Evolutionary conservation across 1,140 invertebrate genomes (phyloP).

Genomic region (Monochamus saltuarius): DNA sequence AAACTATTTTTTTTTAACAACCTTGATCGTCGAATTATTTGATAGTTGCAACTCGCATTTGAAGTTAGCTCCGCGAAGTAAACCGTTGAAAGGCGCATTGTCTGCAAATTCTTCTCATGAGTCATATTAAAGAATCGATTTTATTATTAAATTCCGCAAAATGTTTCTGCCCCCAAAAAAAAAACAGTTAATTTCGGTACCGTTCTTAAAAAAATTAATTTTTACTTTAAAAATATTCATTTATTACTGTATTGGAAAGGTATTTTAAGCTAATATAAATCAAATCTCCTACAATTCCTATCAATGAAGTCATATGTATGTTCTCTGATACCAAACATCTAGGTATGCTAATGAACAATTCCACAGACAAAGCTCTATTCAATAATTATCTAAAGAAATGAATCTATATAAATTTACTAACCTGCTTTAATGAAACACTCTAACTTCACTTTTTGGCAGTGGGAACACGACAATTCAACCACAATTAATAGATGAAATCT

Average conservation of each 20-base stretch:
- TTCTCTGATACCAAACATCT: no score
- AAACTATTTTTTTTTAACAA: slow-evolving; percentile 14
- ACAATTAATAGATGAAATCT: no score
- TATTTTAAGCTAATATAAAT: no score
- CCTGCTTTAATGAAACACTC: no score
- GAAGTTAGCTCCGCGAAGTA: neutral
- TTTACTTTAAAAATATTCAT: slow-evolving; percentile 17
- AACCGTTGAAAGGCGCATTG: slow-evolving; percentile 9
- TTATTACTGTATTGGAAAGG: slow-evolving; percentile 1
- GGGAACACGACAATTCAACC: no score
- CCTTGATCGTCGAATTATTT: slow-evolving; percentile 13
- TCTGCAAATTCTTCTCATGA: slow-evolving; percentile 6
- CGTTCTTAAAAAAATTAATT: slow-evolving; percentile 10
- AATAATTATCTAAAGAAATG: no score
- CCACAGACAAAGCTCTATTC: no score
- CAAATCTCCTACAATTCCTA: no score
- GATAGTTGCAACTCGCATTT: slow-evolving; percentile 9
- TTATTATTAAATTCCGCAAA: slow-evolving; percentile 1
- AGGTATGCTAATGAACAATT: no score
- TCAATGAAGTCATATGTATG: no score
- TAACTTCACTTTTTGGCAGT: no score
- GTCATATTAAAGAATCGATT: neutral
- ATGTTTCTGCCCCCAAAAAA: neutral
- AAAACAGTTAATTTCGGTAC: slow-evolving; percentile 11
- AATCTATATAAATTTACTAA: no score